Percentiles rank a stretch among this genome's conserved stretches.
These are phyloP conservation scores for Sphyrna mokarran DNA, from an alignment of 2,113 vertebrate species.

Conservation along the genomic window DNA sequence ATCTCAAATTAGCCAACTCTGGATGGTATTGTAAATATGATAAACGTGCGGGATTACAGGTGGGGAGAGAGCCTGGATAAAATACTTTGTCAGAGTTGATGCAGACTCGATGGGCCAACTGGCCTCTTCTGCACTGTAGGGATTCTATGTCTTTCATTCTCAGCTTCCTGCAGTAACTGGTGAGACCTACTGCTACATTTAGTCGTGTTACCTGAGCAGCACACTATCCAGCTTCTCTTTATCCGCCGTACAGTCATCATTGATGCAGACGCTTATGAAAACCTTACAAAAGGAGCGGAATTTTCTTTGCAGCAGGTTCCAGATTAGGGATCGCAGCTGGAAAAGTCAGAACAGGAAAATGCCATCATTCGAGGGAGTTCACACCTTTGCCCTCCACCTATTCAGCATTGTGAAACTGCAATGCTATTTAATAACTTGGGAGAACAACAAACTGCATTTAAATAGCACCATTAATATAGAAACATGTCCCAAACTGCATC, in stretches of 20 bases:
- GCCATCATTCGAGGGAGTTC: not conserved
- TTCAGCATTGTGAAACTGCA: not conserved
- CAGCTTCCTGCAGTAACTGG: not conserved
- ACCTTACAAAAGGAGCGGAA: constrained; percentile 42
- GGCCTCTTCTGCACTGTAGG: too few species aligned
- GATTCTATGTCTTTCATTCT: too few species aligned
- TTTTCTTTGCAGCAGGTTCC: constrained; percentile 39
- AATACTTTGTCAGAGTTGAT: too few species aligned
- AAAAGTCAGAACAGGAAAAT: not conserved
- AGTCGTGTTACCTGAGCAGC: constrained; percentile 20
- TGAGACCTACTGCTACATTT: not conserved
- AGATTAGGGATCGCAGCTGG: constrained; percentile 38
- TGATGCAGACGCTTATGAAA: constrained; percentile 42
- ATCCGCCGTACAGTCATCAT: constrained; percentile 42
- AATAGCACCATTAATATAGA: not conserved
- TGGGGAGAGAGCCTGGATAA: too few species aligned
- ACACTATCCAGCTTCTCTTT: constrained; percentile 43
- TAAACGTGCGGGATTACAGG: too few species aligned
- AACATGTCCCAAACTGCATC: not conserved
- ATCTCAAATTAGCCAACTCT: too few species aligned
- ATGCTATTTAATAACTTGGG: not conserved
- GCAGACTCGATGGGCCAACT: too few species aligned
- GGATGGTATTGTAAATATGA: too few species aligned
- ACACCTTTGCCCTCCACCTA: too few species aligned
- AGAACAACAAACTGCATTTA: not conserved